These are phyloP conservation scores for Laticauda laticaudata DNA, from an alignment of 2,113 vertebrate genomes.

Conservation along the genomic window DNA sequence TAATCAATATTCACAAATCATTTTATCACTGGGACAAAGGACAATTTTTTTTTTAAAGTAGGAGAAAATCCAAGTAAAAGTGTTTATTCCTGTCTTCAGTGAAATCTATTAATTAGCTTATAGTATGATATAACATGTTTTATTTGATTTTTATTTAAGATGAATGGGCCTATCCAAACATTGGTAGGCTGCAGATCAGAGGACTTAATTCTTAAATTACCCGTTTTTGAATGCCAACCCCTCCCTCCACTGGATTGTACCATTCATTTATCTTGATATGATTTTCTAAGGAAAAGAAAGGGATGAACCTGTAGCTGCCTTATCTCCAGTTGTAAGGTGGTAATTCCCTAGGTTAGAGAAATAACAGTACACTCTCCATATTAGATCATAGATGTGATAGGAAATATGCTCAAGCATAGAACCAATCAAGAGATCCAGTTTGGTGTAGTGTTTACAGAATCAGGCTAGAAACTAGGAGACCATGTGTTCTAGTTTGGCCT, in stretches of 20 bases:
- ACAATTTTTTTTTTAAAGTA: too few species aligned
- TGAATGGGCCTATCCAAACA: background rate
- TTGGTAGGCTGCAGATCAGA: background rate
- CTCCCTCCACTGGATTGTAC: background rate
- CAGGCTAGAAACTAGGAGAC: background rate
- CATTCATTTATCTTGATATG: background rate
- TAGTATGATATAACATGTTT: background rate
- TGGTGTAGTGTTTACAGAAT: background rate
- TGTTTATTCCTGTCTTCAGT: too few species aligned
- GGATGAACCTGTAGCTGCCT: background rate
- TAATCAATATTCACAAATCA: background rate
- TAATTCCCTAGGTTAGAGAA: background rate
- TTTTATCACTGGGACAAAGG: too few species aligned
- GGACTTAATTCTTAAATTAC: background rate
- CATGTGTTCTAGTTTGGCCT: background rate
- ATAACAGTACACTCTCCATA: background rate
- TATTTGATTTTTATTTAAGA: background rate
- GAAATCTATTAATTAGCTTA: background rate
- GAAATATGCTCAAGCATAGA: background rate
- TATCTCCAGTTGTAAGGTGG: background rate
- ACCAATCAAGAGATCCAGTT: background rate
- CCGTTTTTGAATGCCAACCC: background rate
- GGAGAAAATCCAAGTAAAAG: too few species aligned
- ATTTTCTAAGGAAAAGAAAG: background rate
- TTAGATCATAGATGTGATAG: too few species aligned